Evolutionary conservation across 2,797 vertebrate species (phyloP).

Genomic region (Luscinia luscinia): DNA sequence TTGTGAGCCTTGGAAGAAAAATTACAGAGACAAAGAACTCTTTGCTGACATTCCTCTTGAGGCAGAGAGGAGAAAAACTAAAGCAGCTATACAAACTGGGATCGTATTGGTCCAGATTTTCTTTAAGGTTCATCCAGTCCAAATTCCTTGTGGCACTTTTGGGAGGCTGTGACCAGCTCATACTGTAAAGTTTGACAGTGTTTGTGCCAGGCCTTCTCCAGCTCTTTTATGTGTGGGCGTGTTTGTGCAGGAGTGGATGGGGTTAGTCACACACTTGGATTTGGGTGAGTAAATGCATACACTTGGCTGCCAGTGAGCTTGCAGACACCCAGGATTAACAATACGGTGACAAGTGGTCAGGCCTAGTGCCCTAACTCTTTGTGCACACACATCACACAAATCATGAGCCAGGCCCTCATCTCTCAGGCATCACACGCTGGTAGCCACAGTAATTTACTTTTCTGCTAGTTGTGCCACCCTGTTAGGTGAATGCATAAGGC

Average conservation of each 20-base stretch:
- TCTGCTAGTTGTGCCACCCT: fast-evolving
- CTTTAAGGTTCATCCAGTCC: background rate
- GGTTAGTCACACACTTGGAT: background rate
- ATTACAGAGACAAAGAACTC: background rate
- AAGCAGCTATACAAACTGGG: background rate
- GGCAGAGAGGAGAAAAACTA: background rate
- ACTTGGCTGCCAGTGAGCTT: background rate
- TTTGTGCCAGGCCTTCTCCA: background rate
- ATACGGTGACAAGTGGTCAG: background rate
- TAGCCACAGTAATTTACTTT: background rate
- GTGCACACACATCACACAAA: background rate
- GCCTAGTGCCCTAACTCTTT: background rate
- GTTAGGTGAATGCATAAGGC: background rate
- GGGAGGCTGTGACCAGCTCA: background rate
- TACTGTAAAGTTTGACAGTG: background rate
- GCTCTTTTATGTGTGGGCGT: fast-evolving
- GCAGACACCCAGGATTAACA: background rate
- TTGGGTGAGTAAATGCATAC: background rate
- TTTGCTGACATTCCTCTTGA: background rate
- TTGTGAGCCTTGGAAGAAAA: background rate
- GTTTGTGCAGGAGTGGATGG: background rate
- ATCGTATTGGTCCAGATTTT: background rate
- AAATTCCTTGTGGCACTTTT: background rate
- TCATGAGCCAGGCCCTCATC: background rate
- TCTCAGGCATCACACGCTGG: fast-evolving